A percentile compares a stretch with the other conserved stretches of the same genome.
Evolutionary conservation across 2,113 vertebrate genomes (phyloP).

Genomic region (Forbesichthys papilliferus): DNA sequence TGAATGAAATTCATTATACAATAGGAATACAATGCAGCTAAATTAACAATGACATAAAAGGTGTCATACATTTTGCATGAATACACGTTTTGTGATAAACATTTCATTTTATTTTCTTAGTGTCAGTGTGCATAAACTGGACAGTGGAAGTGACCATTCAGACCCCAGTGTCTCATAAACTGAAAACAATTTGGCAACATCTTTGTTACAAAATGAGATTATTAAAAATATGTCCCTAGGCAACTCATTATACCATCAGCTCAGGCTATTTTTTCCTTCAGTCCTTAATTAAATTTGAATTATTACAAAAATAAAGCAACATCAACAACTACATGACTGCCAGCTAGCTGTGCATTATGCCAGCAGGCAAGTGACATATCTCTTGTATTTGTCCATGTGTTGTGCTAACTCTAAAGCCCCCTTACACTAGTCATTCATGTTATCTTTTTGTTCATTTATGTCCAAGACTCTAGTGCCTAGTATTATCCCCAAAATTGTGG

Average conservation of each 20-base stretch:
- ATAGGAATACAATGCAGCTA: no score
- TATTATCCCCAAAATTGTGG: constrained; percentile 1
- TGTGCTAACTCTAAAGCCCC: constrained; percentile 26
- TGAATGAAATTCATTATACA: no score
- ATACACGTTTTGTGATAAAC: constrained; percentile 12
- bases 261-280: constrained; percentile 71
- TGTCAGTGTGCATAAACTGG: constrained; percentile 69
- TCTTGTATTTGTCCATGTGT: constrained; percentile 32
- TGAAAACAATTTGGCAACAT: constrained; percentile 70
- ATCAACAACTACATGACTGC: constrained; percentile 69
- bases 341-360: constrained; percentile 61
- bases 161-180: constrained; percentile 60
- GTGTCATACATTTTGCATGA: no score
- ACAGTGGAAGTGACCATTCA: constrained; percentile 48
- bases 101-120: constrained; percentile 40
- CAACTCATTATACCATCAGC: constrained; percentile 79
- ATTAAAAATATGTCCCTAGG: constrained; percentile 77
- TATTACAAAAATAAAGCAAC: constrained; percentile 74
- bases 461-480: constrained; percentile 24
- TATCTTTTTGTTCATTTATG: constrained; percentile 44
- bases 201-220: constrained; percentile 77
- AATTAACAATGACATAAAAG: no score
- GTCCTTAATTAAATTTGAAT: constrained; percentile 79
- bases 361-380: constrained; percentile 65
- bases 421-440: constrained; percentile 18